Base-by-base conservation (phyloP, 2,113 vertebrate genomes). In the Mus pahari region DNA sequence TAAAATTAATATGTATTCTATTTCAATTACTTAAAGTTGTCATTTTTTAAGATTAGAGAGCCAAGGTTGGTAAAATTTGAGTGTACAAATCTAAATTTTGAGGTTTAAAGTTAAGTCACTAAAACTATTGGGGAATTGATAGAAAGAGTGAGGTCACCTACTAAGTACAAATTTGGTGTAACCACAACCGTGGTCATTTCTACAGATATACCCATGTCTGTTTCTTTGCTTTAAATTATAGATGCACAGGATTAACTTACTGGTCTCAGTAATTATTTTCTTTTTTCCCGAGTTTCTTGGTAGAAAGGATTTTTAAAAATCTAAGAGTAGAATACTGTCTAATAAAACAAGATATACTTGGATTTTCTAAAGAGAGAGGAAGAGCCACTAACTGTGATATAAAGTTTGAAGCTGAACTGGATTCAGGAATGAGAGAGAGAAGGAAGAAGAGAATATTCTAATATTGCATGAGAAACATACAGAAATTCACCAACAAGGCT, bases 91-190 rank as follows among this genome's bases (percentile, higher is more conserved):
- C 6, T 58, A 58, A 39, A 60, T 14, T 13, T n/a, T 60, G 55
- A 60, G 5, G 13, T 26, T 60, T 3, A 42, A 3, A 70, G 7
- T 0, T 7, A 28, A 28, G 26, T 55, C 26, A 89, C 45, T n/a
- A 53, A 70, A 75, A 66, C 0, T 11, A 0, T 28, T 8, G 2
- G 6, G 13, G 7, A 66, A 36, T 1, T 11, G 2, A 42, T 31
- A 26, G 36, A 79, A 55, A 22, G 33, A 50, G 11, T 12, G 5
- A 66, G 62, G 0, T 17, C 6, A 93, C 3, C 1, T 28, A 0
- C 8, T 0, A 19, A 71, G 5, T 1, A n/a, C 60, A 82, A 82
- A 26, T 16, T 60, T 82, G 22, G 3, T 26, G 22, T 11, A 81
- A 45, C 7, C 28, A 31, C 9, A 33, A 12, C 19, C 58, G 12